Percentiles rank a stretch among this genome's conserved stretches.
Conservation (phyloP, 2,797 vertebrate genomes). For the Chromobotia macracanthus region DNA sequence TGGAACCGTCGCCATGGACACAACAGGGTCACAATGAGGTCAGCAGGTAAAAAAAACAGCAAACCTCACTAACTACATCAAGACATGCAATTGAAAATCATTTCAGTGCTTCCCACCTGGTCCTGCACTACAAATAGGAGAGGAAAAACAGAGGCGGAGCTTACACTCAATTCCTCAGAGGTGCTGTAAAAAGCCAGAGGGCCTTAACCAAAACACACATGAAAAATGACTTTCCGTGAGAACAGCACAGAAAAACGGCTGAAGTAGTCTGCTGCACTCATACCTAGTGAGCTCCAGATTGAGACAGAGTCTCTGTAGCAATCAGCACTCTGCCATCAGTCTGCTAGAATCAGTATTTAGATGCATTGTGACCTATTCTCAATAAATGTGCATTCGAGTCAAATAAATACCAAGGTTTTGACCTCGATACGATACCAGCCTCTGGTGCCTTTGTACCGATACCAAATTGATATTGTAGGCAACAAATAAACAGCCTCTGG, state of each 20-base stretch:
- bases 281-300: background rate
- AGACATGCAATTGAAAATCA: constrained; percentile 15
- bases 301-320: constrained; percentile 1
- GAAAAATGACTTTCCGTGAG: constrained; percentile 38
- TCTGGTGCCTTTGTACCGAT: background rate
- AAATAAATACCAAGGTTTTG: background rate
- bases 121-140: constrained; percentile 6
- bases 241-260: constrained; percentile 3
- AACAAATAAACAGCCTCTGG: background rate
- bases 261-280: background rate
- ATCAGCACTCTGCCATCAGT: constrained; percentile 10
- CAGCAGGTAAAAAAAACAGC: constrained; percentile 34
- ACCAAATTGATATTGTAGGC: background rate
- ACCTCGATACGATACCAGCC: background rate
- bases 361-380: constrained; percentile 15
- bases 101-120: background rate
- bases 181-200: constrained; percentile 24
- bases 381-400: constrained; percentile 2
- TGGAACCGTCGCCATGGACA: constrained; percentile 21
- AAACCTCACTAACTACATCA: constrained; percentile 15
- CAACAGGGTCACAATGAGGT: constrained; percentile 26
- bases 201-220: constrained; percentile 37
- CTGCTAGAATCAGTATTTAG: constrained; percentile 13
- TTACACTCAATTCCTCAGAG: constrained; percentile 30
- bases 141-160: background rate